Percentiles rank a stretch among this genome's conserved stretches.
Conservation (phyloP, 2,888 invertebrate genomes). For the Lasioglossum pauxillum region DNA sequence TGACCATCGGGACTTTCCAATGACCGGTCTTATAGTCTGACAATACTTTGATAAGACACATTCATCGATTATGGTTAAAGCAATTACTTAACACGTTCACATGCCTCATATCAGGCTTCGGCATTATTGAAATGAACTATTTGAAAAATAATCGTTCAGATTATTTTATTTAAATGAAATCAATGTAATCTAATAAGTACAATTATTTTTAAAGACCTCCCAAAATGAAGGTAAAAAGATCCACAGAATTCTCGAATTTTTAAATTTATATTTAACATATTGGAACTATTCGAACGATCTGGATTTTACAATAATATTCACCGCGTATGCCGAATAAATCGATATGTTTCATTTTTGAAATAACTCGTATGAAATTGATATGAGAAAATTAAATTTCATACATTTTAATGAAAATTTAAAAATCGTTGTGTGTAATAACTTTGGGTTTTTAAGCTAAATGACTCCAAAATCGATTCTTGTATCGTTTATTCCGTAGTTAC, state of each 20-base stretch:
- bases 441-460: background rate
- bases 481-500: background rate
- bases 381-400: background rate
- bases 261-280: background rate
- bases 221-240: background rate
- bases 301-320: background rate
- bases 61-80: background rate
- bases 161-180: background rate
- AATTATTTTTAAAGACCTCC: background rate
- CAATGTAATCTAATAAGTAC: background rate
- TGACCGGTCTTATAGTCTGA: background rate
- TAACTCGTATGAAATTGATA: background rate
- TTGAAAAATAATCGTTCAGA: no score
- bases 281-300: background rate
- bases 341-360: background rate
- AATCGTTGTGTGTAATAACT: background rate
- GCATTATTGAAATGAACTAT: no score
- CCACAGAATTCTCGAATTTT: background rate
- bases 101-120: no score
- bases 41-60: background rate
- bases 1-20: conserved; percentile 8
- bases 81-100: no score
- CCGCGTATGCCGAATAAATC: background rate
- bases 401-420: background rate
- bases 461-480: background rate